phyloP scores from a whole-genome alignment of 2,888 invertebrate species.

The Drosophila multiciliata region DNA sequence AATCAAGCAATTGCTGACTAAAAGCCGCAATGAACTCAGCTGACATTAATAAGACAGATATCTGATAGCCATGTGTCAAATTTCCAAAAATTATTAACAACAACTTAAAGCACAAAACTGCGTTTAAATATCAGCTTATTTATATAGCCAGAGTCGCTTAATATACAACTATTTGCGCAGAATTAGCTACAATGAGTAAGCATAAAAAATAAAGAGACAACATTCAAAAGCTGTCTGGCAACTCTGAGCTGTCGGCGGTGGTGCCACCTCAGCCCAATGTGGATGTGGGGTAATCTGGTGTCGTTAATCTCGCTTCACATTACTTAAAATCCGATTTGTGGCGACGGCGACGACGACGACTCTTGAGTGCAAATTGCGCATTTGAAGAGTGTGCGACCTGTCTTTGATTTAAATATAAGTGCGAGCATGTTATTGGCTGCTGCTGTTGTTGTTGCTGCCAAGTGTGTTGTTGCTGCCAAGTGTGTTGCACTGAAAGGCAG shows the following conservation, averaged over 20 bases:
- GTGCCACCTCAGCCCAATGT: slow-evolving; percentile 33
- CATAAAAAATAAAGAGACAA: background rate
- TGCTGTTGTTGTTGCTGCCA: background rate
- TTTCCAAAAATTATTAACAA: background rate
- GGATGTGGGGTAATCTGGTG: slow-evolving; percentile 33
- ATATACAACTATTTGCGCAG: slow-evolving; percentile 57
- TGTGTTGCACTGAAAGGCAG: slow-evolving; percentile 47
- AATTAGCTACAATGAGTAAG: slow-evolving; percentile 1
- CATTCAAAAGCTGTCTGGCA: slow-evolving; percentile 43
- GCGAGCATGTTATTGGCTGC: slow-evolving; percentile 1
- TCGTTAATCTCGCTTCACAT: slow-evolving; percentile 45
- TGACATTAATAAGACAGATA: background rate
- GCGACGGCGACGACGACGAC: background rate
- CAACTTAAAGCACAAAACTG: slow-evolving; percentile 27
- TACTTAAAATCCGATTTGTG: slow-evolving; percentile 40
- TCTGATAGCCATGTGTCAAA: slow-evolving; percentile 1
- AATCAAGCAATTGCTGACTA: background rate
- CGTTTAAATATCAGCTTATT: slow-evolving; percentile 63
- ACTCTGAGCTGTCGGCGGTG: slow-evolving; percentile 20
- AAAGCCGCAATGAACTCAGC: background rate
- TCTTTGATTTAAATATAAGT: slow-evolving; percentile 30
- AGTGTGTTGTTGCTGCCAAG: background rate
- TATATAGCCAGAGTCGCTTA: slow-evolving; percentile 64
- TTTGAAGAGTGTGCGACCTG: slow-evolving; percentile 36
- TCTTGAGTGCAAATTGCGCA: slow-evolving; percentile 2